Conservation (phyloP, 2,888 invertebrate genomes). For the Carcina quercana region DNA sequence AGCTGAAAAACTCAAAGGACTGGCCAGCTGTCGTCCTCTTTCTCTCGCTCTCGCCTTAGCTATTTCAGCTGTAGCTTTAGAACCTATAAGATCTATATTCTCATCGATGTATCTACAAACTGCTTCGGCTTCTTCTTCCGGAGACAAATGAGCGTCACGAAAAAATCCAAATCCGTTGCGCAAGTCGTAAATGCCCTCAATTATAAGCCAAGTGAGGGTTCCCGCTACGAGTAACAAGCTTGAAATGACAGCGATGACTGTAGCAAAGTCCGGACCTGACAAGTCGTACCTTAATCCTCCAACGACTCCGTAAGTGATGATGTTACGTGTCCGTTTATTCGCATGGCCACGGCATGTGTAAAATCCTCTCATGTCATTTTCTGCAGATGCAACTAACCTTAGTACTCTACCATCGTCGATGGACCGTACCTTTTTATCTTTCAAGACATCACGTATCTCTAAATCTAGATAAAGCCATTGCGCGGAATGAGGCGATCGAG, state of each 20-base stretch:
- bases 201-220: conserved; percentile 46
- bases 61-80: conserved; percentile 34
- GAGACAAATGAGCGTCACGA: conserved; percentile 48
- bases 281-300: conserved; percentile 43
- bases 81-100: conserved; percentile 38
- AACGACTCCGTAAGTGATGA: conserved; percentile 58
- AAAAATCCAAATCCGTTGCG: conserved; percentile 57
- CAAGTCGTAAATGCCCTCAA: conserved; percentile 53
- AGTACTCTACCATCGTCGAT: conserved; percentile 50
- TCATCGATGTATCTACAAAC: conserved; percentile 53
- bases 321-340: conserved; percentile 41
- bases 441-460: conserved; percentile 24
- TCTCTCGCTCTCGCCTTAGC: conserved; percentile 47
- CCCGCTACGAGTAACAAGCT: conserved; percentile 42
- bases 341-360: conserved; percentile 54
- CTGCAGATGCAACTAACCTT: conserved; percentile 39
- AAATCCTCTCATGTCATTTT: conserved; percentile 50
- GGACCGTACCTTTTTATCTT: conserved; percentile 33
- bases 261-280: conserved; percentile 41
- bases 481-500: conserved; percentile 29
- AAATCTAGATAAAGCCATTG: conserved; percentile 54
- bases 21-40: conserved; percentile 32
- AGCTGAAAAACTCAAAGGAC: conserved; percentile 36
- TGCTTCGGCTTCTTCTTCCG: conserved; percentile 52
- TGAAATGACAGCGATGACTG: conserved; percentile 44